phyloP scores from a whole-genome alignment of 2,888 invertebrate species.

The Acrobasis suavella region DNA sequence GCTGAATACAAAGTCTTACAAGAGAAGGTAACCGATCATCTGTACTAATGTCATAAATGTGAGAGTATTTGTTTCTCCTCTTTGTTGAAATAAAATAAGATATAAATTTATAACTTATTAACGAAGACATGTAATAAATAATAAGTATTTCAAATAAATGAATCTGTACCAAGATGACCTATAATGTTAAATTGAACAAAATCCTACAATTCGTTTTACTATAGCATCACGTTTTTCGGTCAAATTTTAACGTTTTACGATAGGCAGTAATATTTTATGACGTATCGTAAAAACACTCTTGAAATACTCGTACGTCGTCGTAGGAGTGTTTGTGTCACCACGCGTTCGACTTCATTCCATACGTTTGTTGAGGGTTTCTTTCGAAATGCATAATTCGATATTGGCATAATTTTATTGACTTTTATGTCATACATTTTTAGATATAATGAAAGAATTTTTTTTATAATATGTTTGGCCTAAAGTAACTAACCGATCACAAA shows the following conservation, averaged over 20 bases:
- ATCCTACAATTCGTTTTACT: slow-evolving; percentile 33
- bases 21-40: too few relatives aligned
- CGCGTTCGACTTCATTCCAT: slow-evolving; percentile 51
- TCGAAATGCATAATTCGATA: neutral
- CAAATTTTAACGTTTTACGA: slow-evolving; percentile 62
- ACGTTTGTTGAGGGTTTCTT: slow-evolving; percentile 26
- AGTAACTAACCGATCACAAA: too few relatives aligned
- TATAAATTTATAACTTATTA: too few relatives aligned
- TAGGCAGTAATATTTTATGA: slow-evolving; percentile 65
- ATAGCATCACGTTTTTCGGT: slow-evolving; percentile 45
- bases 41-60: too few relatives aligned
- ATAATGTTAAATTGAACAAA: slow-evolving; percentile 24
- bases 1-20: too few relatives aligned
- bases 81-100: too few relatives aligned
- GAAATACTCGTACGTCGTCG: slow-evolving; percentile 62
- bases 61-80: too few relatives aligned
- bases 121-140: too few relatives aligned
- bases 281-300: slow-evolving; percentile 61
- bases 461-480: too few relatives aligned
- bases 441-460: too few relatives aligned
- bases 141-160: neutral
- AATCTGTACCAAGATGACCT: neutral
- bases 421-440: too few relatives aligned
- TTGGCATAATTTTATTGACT: slow-evolving; percentile 10
- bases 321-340: slow-evolving; percentile 56